A percentile compares a stretch with the other conserved stretches of the same genome.
Evolutionary conservation across 2,888 invertebrate species (phyloP).

Genomic region (Fissipunctia ypsillon): DNA sequence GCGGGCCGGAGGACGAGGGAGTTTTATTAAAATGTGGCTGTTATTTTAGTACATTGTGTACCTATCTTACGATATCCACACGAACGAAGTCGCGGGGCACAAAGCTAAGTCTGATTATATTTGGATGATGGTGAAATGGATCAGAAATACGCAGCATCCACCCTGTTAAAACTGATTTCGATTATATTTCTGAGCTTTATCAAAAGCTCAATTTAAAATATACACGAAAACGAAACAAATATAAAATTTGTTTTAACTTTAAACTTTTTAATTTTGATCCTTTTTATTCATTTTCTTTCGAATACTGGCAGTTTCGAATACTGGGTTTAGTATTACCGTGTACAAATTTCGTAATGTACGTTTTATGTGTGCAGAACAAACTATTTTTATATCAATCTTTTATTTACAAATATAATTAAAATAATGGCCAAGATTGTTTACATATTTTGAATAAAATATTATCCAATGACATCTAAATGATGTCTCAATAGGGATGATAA

Average conservation of each 20-base stretch:
- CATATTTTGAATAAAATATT: not conserved
- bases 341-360: not conserved
- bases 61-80: too few relatives aligned
- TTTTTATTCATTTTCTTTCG: not conserved
- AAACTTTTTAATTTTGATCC: not conserved
- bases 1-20: too few relatives aligned
- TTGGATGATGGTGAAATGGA: not conserved
- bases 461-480: not conserved
- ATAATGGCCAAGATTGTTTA: not conserved
- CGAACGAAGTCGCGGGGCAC: too few relatives aligned
- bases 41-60: too few relatives aligned
- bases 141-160: too few relatives aligned
- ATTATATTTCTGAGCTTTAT: not conserved
- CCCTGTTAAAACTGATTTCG: not conserved
- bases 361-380: not conserved
- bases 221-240: not conserved
- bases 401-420: too few relatives aligned
- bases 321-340: too few relatives aligned
- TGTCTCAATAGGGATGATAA: too few relatives aligned
- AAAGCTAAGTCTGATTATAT: slow-evolving; percentile 1
- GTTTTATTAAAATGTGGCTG: too few relatives aligned
- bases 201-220: not conserved
- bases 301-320: too few relatives aligned
- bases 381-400: not conserved
- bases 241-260: too few relatives aligned